Evolutionary conservation across 2,797 vertebrate species (phyloP), one percentile per base, ranked within the genome.

Genomic region (Spea hammondii): DNA sequence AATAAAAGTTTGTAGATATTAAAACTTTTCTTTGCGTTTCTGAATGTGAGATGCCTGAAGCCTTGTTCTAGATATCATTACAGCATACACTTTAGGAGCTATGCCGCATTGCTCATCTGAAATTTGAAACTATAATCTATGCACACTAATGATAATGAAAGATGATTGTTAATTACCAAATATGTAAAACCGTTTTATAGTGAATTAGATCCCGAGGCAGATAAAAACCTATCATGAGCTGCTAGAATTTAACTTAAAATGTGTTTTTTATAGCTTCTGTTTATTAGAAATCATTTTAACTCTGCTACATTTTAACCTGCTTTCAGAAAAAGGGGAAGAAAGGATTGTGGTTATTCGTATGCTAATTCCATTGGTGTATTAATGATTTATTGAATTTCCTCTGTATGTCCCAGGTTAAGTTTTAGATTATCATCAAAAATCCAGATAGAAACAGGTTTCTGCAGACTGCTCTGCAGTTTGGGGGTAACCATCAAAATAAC

Each of bases 101-200:
- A 79, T 67, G 71, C 53, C 67, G 65, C 71, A 79, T 74, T 46
- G 65, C 77, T 79, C 77, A 79, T 70, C 77, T 79, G 70, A 71
- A 79, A 73, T 79, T 59, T 74, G 17, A 67, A 68, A 65, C 72
- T 60, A 57, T 74, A 74, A 79, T 74, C 59, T 79, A 72, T 79
- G 78, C 65, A 74, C 55, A 74, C 78, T 79, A 79, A 79, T 79
- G 78, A 79, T 76, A 72, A 81, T 81, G 70, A 77, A 77, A 77
- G 64, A 81, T 76, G 79, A 76, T 73, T 77, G 79, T 81, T 81
- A 81, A 81, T 81, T 81, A 81, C 79, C 76, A 72, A 81, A 77
- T 77, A 81, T 81, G 74, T 76, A 68, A 81, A 81, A 72, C 67
- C 62, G 67, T 74, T 79, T 73, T 74, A 79, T 55, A 75, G n/a